Percentiles rank a stretch among this genome's conserved stretches.
phyloP scores from a whole-genome alignment of 2,113 vertebrate species.

The Heloderma charlesbogerti region DNA sequence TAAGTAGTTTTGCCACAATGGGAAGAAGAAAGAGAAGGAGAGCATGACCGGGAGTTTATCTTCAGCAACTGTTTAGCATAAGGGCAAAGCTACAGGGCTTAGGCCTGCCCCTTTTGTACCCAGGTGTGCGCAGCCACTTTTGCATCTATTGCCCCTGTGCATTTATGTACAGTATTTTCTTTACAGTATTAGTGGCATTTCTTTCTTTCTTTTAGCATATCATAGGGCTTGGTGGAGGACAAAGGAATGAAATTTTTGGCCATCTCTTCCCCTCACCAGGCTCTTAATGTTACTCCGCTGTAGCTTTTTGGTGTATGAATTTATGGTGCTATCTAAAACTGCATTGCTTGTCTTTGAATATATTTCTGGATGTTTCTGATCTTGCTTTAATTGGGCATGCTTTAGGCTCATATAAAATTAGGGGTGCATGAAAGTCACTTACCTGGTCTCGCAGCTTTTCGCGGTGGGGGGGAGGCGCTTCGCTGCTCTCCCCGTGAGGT shows the following conservation, averaged over 20 bases:
- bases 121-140: rapidly evolving
- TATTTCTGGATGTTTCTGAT: slow-evolving; percentile 74
- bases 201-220: not conserved
- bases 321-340: slow-evolving; percentile 62
- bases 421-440: too few species aligned
- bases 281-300: slow-evolving; percentile 47
- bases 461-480: too few species aligned
- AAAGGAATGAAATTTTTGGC: slow-evolving; percentile 42
- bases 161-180: not conserved
- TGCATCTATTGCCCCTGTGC: not conserved
- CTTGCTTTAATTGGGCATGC: slow-evolving; percentile 73
- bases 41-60: rapidly evolving
- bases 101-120: not conserved
- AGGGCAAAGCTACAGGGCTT: rapidly evolving
- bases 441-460: too few species aligned
- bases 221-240: not conserved
- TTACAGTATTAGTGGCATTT: not conserved
- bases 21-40: not conserved
- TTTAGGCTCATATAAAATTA: slow-evolving; percentile 76
- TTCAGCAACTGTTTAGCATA: rapidly evolving
- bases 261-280: slow-evolving; percentile 61
- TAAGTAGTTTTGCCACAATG: not conserved
- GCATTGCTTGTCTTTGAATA: slow-evolving; percentile 69
- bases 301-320: slow-evolving; percentile 53
- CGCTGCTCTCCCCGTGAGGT: too few species aligned